These are phyloP conservation scores for Sus scrofa DNA, from an alignment of 2,113 vertebrate genomes.

Conservation along the genomic window DNA sequence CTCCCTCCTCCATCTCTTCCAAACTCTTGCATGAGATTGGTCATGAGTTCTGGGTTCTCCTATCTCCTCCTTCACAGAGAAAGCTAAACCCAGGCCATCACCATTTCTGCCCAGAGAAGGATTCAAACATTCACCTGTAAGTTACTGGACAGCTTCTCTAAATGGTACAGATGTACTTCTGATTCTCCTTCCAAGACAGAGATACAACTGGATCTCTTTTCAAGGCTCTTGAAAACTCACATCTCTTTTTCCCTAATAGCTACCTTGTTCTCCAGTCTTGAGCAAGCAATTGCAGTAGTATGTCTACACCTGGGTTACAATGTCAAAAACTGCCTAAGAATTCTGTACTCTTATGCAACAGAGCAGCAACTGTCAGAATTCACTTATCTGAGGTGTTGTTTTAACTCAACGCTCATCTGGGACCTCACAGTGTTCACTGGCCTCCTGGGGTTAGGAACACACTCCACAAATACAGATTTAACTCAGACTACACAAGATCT, in stretches of 20 bases:
- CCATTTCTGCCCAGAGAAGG: neutral
- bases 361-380: neutral
- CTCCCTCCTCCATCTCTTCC: neutral
- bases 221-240: neutral
- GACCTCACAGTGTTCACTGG: neutral
- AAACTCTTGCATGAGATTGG: neutral
- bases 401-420: neutral
- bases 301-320: neutral
- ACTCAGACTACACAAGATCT: neutral
- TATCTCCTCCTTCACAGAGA: neutral
- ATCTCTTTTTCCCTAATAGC: neutral
- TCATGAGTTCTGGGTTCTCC: neutral
- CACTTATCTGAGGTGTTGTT: neutral
- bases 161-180: neutral
- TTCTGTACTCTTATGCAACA: neutral
- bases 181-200: neutral
- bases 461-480: neutral
- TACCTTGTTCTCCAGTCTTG: neutral
- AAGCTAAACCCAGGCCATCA: neutral
- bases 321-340: neutral
- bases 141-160: neutral
- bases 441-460: neutral
- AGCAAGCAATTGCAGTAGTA: neutral
- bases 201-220: neutral
- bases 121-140: neutral